A percentile compares a stretch with the other conserved stretches of the same genome.
These are phyloP conservation scores for Gadopsis marmoratus DNA, from an alignment of 2,797 vertebrate species.

Conservation along the genomic window DNA sequence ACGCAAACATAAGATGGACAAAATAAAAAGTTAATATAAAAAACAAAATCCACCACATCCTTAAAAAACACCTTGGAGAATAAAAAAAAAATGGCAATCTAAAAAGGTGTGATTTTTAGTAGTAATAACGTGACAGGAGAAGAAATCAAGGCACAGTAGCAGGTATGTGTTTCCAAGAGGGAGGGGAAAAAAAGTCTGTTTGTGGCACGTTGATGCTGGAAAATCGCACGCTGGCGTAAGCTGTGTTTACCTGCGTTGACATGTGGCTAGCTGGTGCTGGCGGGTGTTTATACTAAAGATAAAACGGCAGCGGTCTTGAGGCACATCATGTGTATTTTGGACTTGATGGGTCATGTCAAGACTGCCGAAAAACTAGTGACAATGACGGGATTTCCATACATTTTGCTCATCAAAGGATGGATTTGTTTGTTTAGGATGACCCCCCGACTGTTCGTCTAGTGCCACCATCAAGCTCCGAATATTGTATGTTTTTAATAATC, in stretches of 20 bases:
- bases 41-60: no score
- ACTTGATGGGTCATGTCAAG: not conserved
- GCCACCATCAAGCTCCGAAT: not conserved
- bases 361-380: not conserved
- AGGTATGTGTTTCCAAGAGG: not conserved
- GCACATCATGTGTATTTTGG: conserved; percentile 3
- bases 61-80: no score
- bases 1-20: no score
- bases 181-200: not conserved
- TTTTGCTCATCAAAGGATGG: not conserved
- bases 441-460: not conserved
- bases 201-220: not conserved
- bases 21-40: no score
- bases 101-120: no score
- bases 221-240: conserved; percentile 11
- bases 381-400: not conserved
- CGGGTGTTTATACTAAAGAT: conserved; percentile 22
- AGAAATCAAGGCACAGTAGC: conserved; percentile 9
- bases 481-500: not conserved
- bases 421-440: conserved; percentile 12
- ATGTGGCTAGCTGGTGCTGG: conserved; percentile 11
- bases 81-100: no score
- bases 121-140: conserved; percentile 23
- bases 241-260: conserved; percentile 21
- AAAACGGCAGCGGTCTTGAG: not conserved